Conservation (phyloP, 2,113 vertebrate genomes). For the Hippoglossus stenolepis region DNA sequence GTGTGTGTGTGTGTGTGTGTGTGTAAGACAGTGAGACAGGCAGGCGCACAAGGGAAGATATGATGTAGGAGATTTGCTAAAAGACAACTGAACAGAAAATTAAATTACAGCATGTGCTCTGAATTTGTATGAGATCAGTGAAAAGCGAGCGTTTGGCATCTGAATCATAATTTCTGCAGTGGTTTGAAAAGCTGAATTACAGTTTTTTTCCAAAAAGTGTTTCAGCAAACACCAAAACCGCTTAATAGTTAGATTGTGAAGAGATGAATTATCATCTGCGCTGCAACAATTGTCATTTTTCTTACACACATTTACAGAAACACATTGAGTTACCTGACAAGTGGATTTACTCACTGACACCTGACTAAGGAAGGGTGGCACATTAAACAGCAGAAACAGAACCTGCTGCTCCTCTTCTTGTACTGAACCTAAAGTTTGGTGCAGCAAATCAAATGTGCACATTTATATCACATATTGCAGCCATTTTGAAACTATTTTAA, state of each 20-base stretch:
- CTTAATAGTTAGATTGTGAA: background rate
- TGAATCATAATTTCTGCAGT: background rate
- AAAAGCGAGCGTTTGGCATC: constrained; percentile 11
- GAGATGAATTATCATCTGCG: background rate
- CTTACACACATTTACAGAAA: background rate
- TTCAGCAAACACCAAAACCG: too few species aligned
- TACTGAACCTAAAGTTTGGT: background rate
- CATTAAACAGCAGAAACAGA: background rate
- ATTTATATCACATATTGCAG: background rate
- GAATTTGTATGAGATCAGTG: constrained; percentile 26
- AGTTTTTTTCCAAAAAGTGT: background rate
- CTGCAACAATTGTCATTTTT: too few species aligned
- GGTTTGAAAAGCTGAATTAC: background rate
- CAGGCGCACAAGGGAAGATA: constrained; percentile 20
- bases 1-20: constrained; percentile 5
- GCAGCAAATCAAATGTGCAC: background rate
- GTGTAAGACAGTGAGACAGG: constrained; percentile 6
- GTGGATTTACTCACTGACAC: too few species aligned
- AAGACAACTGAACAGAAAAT: constrained; percentile 23
- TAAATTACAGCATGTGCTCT: constrained; percentile 25
- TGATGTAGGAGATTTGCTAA: constrained; percentile 30
- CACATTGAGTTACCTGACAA: background rate
- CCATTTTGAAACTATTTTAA: constrained; percentile 3
- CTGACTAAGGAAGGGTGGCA: too few species aligned
- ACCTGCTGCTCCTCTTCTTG: constrained; percentile 7